Base-by-base conservation (phyloP, 2,797 vertebrate species). In the Aplochiton taeniatus region DNA sequence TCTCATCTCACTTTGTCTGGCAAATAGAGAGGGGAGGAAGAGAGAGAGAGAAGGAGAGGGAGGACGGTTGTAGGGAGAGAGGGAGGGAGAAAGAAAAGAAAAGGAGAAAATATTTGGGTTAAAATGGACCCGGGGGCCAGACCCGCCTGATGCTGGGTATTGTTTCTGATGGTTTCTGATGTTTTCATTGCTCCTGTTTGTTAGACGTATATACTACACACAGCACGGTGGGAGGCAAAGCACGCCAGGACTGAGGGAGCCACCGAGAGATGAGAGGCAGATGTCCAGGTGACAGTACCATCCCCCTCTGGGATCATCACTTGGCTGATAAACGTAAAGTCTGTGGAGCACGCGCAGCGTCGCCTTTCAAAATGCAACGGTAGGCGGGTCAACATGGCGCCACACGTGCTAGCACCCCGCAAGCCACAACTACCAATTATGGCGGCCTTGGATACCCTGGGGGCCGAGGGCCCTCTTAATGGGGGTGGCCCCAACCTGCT, bases 371-470 rank as follows among this genome's bases (percentile, higher is more conserved):
- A 85, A 89, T 79, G 85, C 74, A 82, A 82, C 82, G 85, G 12
- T 83, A 74, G 86, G 81, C 84, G 72, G 83, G 73, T 76, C 78
- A 87, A 87, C 81, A 87, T 89, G 83, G 77, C 85, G 84, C 82
- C 51, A 71, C 58, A 14, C 70, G 81, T 75, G 67, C n/a, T 75
- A 65, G 61, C 74, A 85, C 83, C 76, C 81, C 67, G 31, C 0
- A 46, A 86, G 87, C 83, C 76, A 88, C 86, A 85, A 88, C 85
- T 83, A 81, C 82, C 89, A 92, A 92, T 92, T 92, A 91, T 78
- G 16, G 75, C 51, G 74, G 66, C 74, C 60, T 67, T 63, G 74
- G 63, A 70, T 89, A 89, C 84, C 87, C 52, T 48, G 82, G 78
- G 87, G 66, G 83, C 58, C 63, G 61, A n/a, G 70, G 71, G 59